Evolutionary conservation across 2,113 vertebrate species (phyloP), one percentile per base, ranked within the genome.

Genomic region (Lasiurus cinereus): DNA sequence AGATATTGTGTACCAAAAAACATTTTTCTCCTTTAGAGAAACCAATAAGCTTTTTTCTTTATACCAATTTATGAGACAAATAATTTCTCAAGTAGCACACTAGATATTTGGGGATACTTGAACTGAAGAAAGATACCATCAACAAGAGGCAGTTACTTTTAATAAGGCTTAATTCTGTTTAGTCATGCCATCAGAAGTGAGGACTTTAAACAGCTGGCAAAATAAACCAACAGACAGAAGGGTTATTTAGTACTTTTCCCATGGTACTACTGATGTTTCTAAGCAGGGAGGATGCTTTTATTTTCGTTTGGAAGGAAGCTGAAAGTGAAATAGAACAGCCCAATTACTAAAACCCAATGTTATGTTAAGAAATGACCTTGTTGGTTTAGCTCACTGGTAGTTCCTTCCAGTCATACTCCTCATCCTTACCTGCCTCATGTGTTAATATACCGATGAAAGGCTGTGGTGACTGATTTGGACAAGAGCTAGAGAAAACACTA

Each of bases 221-320:
- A 88, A 85, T 48, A 88, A 90, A 69, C n/a, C 72, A 70, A 66
- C 5, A 69, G 74, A 64, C 70, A 56, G 15, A 66, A 56, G n/a
- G 33, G 48, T 64, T 54, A 78, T 48, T 84, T 82, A 24, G 43
- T 93, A 52, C 67, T 93, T 87, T 78, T 39, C 31, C 50, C 43
- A 52, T 48, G 39, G 22, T 89, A 52, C 39, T 77, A 84, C 54
- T 62, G 72, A 84, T 36, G 15, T 86, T 77, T 83, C 72, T 43
- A 79, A 85, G 46, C 22, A 73, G n/a, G 11, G 33, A 91, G 31
- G 83, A 83, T 66, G 22, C 48, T 79, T 84, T 88, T 80, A 76
- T 94, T 95, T 93, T 90, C n/a, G 3, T 56, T 93, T 84, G 31
- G 52, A 92, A 96, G 85, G 52, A 92, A 91, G 66, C 33, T 54